Evolutionary conservation across 2,113 vertebrate genomes (phyloP), one percentile per base, ranked within the genome.

Genomic region (Gadus macrocephalus): DNA sequence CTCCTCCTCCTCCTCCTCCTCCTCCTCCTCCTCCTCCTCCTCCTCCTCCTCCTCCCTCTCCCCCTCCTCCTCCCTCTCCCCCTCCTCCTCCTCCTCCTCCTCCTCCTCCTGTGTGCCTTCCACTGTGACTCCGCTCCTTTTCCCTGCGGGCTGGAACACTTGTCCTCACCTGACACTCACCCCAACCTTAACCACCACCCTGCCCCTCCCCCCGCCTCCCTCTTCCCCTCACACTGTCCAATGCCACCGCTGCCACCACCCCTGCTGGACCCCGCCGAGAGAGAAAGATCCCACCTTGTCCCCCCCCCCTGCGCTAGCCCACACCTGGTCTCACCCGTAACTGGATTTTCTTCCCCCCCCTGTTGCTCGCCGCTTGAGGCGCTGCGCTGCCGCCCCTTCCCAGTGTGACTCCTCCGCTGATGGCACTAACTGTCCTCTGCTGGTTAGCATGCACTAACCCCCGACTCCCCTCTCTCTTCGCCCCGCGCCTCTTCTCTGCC

Each of bases 41-140:
- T 79, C 83, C 77, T 78, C 56, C 79, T 85, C 56, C 62, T 62
- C 35, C 53, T 78, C 64, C 75, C 62, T 62, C 65, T 69, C 70
- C 22, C 79, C 83, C 77, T 78, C 56, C 79, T 85, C n/a, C 28
- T 64, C 49, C 67, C 27, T 17, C 55, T 53, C 35, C 16, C 27
- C 25, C 15, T 6, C 3, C 28, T 74, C 58, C 14, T 68, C 56
- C 62, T 62, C 35, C 53, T 79, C 64, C 75, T 64, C 64, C 65
- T 69, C 70, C 22, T 79, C 83, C 77, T 78, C 56, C 79, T 85
- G 78, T 88, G 85, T 90, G 86, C 87, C 88, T 87, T 87, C 81
- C 76, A 78, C 79, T 83, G 78, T 81, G 77, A 84, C 69, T 80
- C 76, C 64, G 53, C 69, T 71, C 71, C 64, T 68, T 14, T 49